Evolutionary conservation across 2,888 invertebrate species (phyloP), one percentile per base, ranked within the genome.

Genomic region (Mylabris sibirica): DNA sequence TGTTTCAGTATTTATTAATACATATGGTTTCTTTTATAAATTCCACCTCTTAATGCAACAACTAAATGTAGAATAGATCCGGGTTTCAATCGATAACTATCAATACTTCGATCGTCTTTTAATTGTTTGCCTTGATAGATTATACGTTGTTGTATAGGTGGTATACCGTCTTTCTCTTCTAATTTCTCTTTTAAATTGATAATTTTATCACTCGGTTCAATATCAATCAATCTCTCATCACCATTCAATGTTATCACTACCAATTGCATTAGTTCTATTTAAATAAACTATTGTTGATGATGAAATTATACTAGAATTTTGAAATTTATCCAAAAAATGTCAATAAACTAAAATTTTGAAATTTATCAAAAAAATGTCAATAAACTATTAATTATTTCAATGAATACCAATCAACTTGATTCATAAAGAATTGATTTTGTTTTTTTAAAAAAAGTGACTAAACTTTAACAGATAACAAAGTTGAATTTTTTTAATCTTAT

Each of bases 161-260:
- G 84, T 60, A 84, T 84, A 17, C 84, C 85, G 74, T 84, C 84
- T 65, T 79, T 79, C 72, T 83, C 83, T 74, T 84, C 85, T 49
- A 85, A 73, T 74, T 82, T 84, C 66, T 83, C 82, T 74, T 85
- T 85, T 35, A 85, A 71, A 35, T 72, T 74, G 62, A 79, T 66
- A 34, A 85, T 81, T 68, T 81, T 83, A 69, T 85, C 85, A 3
- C 76, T 72, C 14, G 82, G 79, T 68, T 84, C 82, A 11, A 84
- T 82, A 69, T 84, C 82, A 59, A 85, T 76, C 67, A 81, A 79
- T 59, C 79, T 77, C 76, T 84, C 85, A 66, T 81, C 80, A 60
- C 84, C 84, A 35, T 80, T 84, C 73, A 84, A 73, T 22, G 83
- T 84, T 65, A 84, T 80, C 26, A 84, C 79, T 77, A 84, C 84